Evolutionary conservation across 2,888 invertebrate genomes (phyloP), one percentile per base, ranked within the genome.

Genomic region (Neoaliturus tenellus): DNA sequence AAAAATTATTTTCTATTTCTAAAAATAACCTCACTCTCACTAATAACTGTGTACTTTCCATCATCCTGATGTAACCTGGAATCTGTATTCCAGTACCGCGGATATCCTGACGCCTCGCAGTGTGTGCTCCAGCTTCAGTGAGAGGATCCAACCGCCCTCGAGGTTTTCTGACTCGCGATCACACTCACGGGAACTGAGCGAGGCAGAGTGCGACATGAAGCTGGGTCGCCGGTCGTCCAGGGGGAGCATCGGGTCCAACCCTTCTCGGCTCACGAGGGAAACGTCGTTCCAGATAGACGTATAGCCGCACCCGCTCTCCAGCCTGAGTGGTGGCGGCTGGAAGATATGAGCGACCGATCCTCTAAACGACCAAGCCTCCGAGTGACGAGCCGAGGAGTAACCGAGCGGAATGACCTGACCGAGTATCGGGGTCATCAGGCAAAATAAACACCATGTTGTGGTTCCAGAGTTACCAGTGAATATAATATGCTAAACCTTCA

Each of bases 141-240:
- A 96, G 89, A 94, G 95, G 91, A 95, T 96, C 89, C 95, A 97
- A 92, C 97, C 96, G 89, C 96, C 97, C 89, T 94, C 95, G 89
- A 94, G 96, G 87, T 97, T 97, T 93, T 96, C 96, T 88, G 97
- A 97, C 92, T 85, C 86, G 20, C 85, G 87, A 20, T 88, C 87
- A 6, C 88, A 87, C 84, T 87, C 88, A 1, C 86, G 89, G 86
- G 91, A 91, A 83, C 88, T 91, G 85, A 91, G 90, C 87, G 91
- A 92, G 86, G 88, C 90, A 33, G 92, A 92, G 82, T 91, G 90
- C 85, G 91, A 92, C 85, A 91, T 91, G 87, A 90, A 90, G 88
- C 85, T 89, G 67, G 89, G 90, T 62, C 85, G 87, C 39, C 82
- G 87, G 25, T 84, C 86, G 39, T 88, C 87, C 12, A 85, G 87